These are phyloP conservation scores for Drosophila greeni DNA, from an alignment of 2,888 invertebrate species.

Conservation along the genomic window DNA sequence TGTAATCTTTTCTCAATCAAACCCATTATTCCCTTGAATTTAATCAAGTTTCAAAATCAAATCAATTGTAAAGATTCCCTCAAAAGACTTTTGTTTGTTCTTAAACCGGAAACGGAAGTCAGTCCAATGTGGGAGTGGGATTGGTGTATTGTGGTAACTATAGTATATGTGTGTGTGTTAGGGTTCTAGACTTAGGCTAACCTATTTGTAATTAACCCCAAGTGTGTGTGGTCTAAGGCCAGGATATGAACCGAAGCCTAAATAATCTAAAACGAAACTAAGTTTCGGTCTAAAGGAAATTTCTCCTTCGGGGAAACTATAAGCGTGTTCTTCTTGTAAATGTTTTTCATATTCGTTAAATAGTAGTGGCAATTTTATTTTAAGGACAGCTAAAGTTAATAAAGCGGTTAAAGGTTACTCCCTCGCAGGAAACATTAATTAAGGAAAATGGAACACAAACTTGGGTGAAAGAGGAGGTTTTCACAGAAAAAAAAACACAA, in stretches of 20 bases:
- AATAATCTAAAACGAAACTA: conserved; percentile 14
- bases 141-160: conserved; percentile 1
- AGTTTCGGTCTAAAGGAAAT: conserved; percentile 19
- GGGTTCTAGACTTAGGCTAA: conserved; percentile 9
- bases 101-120: conserved; percentile 6
- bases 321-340: conserved; percentile 13
- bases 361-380: conserved; percentile 3
- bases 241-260: neutral
- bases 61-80: neutral
- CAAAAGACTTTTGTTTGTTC: too few species aligned
- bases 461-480: conserved; percentile 44
- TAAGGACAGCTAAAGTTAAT: conserved; percentile 15
- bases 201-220: conserved; percentile 11
- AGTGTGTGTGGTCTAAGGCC: conserved; percentile 15
- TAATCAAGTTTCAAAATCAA: neutral
- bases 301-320: neutral
- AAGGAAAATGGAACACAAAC: conserved; percentile 38
- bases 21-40: too few species aligned
- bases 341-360: conserved; percentile 9
- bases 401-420: conserved; percentile 25
- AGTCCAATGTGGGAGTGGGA: conserved; percentile 10
- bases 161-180: conserved; percentile 12
- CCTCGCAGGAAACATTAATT: conserved; percentile 19
- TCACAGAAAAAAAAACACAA: conserved; percentile 27
- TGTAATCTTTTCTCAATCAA: too few species aligned